Conservation (phyloP, 1,140 invertebrate species). For the Leptinotarsa texana region DNA sequence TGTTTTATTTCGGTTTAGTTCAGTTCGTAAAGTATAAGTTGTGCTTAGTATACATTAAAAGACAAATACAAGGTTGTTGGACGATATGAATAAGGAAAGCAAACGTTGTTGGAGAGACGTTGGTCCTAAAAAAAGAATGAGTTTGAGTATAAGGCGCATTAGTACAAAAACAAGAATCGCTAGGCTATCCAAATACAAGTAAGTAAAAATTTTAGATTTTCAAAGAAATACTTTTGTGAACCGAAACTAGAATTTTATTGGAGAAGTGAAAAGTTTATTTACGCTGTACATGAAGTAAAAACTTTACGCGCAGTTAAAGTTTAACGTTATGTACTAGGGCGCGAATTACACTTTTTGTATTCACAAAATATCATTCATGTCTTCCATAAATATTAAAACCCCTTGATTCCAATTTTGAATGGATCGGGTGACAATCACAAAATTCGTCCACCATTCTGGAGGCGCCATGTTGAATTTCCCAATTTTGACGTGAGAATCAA, state of each 20-base stretch:
- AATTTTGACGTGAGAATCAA: background rate
- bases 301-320: background rate
- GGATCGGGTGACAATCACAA: background rate
- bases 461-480: background rate
- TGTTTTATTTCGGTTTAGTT: too few species aligned
- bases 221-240: background rate
- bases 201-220: background rate
- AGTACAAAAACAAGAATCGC: background rate
- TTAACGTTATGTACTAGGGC: background rate
- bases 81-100: background rate
- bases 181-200: constrained; percentile 5
- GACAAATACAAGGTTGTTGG: background rate
- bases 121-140: constrained; percentile 8
- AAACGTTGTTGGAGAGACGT: background rate
- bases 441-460: background rate
- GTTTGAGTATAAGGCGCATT: constrained; percentile 5
- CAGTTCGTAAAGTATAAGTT: too few species aligned
- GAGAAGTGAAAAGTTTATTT: background rate
- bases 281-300: background rate
- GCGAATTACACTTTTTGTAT: background rate
- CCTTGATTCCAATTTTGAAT: background rate
- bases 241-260: background rate
- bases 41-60: too few species aligned
- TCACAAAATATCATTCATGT: background rate
- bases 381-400: background rate